Evolutionary conservation across 2,113 vertebrate genomes (phyloP).

Genomic region (Plecturocebus donacophilus): DNA sequence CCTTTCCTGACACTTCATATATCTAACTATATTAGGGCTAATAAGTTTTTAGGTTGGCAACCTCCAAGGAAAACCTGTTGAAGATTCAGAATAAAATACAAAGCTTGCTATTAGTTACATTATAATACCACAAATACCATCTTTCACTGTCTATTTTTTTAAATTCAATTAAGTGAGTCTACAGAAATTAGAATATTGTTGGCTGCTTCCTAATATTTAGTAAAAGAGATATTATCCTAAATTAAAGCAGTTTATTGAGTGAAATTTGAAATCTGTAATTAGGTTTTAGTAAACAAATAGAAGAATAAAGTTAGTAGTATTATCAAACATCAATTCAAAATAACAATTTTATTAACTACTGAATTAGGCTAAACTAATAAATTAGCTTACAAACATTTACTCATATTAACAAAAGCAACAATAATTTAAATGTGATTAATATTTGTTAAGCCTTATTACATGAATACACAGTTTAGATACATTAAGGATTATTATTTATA

Average conservation of each 20-base stretch:
- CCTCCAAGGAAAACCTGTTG: conserved; percentile 34
- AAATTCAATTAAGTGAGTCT: neutral
- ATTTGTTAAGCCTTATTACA: neutral
- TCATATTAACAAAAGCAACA: neutral
- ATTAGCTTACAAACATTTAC: neutral
- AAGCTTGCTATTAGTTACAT: conserved; percentile 23
- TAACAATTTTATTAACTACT: neutral
- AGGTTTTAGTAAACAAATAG: conserved; percentile 25
- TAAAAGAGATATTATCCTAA: conserved; percentile 34
- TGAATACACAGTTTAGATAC: neutral
- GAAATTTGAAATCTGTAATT: conserved; percentile 30
- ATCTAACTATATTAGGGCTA: conserved; percentile 45
- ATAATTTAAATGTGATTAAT: neutral
- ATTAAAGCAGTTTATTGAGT: neutral
- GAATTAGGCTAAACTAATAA: neutral
- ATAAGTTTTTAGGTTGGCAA: conserved; percentile 51
- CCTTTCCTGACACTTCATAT: conserved; percentile 54
- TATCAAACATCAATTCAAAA: conserved; percentile 46
- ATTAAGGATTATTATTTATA: neutral
- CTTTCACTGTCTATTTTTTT: neutral
- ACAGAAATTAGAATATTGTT: neutral
- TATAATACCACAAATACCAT: neutral
- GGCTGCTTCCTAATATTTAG: neutral
- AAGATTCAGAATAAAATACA: conserved; percentile 42
- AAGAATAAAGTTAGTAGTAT: neutral